These are phyloP conservation scores for Amphimallon solstitiale DNA, from an alignment of 2,888 invertebrate genomes.

Conservation along the genomic window DNA sequence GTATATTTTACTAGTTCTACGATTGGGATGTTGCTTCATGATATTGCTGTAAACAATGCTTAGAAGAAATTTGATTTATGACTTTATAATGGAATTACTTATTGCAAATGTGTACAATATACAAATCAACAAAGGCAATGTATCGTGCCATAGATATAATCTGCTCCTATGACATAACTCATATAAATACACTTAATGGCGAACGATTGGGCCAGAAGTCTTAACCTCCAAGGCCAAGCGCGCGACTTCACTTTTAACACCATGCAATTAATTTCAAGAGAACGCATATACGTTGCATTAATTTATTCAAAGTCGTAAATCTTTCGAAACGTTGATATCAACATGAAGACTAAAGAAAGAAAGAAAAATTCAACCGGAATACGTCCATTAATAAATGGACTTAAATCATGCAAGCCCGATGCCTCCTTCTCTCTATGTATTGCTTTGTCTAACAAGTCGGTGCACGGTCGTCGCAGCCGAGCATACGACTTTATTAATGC, in stretches of 20 bases:
- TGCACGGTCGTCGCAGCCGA: conserved; percentile 38
- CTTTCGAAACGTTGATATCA: conserved; percentile 27
- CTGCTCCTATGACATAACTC: not conserved
- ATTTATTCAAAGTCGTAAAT: conserved; percentile 29
- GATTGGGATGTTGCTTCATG: too few relatives aligned
- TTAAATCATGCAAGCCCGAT: conserved; percentile 29
- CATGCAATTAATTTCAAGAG: conserved; percentile 16
- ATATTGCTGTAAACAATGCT: too few relatives aligned
- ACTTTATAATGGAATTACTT: too few relatives aligned
- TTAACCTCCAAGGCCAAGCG: conserved; percentile 22
- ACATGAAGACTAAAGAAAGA: conserved; percentile 34
- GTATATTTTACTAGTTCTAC: too few relatives aligned
- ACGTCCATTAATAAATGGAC: conserved; percentile 29
- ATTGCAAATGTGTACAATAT: not conserved
- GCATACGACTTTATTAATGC: conserved; percentile 62
- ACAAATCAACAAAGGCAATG: not conserved
- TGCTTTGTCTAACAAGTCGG: conserved; percentile 33
- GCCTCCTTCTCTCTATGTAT: conserved; percentile 22
- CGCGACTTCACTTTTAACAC: conserved; percentile 9
- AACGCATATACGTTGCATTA: conserved; percentile 15
- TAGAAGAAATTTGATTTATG: too few relatives aligned
- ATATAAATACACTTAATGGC: conserved; percentile 19
- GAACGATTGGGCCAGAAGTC: conserved; percentile 10
- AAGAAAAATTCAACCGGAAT: conserved; percentile 31
- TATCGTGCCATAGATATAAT: not conserved